Evolutionary conservation across 2,797 vertebrate genomes (phyloP), one percentile per base, ranked within the genome.

Genomic region (Lemur catta): DNA sequence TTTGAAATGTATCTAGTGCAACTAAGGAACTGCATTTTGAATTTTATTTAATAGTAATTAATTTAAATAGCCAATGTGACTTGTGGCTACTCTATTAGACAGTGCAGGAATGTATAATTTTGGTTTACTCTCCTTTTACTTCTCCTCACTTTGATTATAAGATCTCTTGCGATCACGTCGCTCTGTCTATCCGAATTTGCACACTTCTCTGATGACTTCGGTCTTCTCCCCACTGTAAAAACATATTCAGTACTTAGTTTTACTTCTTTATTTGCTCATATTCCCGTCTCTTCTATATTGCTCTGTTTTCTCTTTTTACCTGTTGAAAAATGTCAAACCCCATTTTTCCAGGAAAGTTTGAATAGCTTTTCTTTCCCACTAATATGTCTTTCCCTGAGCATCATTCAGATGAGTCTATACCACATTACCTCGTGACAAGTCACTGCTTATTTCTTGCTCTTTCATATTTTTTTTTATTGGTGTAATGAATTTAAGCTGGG

Each of bases 1-100:
- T 55, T 81, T 61, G n/a, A 76, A 80, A 33, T 55, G 6, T 20
- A 76, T 14, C 7, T 74, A 46, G 52, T 76, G 4, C 46, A 61
- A 76, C 4, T 7, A 43, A 87, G 43, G 14, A 76, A 71, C 20
- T 91, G 33, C 20, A 57, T 65, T 85, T 71, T 13, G 28, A 89
- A 85, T 84, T 93, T 93, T 48, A 89, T 76, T 89, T 24, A 84
- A 55, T 57, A 71, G 67, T 52, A 71, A 55, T 76, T 79, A n/a
- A 80, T 48, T 82, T 82, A 74, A 80, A 74, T 80, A 48, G 38
- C 18, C n/a, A 65, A 46, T 79, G 15, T 33, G 55, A 72, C 41
- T 28, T 35, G 2, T 78, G 43, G 20, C 52, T 61, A 75, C 7
- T 69, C 30, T 71, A 22, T 22, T 84, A 6, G 28, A 92, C 9